Conservation (phyloP, 2,888 invertebrate genomes). For the Drosophila kanekoi region DNA sequence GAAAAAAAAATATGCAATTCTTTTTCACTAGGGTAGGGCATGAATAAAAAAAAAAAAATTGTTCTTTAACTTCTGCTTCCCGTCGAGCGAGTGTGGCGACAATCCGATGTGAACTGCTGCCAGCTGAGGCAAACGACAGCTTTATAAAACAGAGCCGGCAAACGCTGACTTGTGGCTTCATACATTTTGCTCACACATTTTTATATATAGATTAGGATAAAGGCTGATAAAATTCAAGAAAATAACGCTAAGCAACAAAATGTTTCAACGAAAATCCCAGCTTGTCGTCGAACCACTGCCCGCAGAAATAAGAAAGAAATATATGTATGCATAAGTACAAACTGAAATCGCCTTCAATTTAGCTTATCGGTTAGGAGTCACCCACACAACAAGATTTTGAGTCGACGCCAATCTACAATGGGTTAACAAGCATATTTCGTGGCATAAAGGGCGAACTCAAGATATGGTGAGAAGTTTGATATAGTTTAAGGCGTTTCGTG, state of each 20-base stretch:
- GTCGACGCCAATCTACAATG: constrained; percentile 6
- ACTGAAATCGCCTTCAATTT: constrained; percentile 7
- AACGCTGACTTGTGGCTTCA: constrained; percentile 27
- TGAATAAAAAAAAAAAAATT: not conserved
- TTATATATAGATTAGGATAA: constrained; percentile 51
- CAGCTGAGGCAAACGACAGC: constrained; percentile 20
- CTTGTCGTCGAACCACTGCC: constrained; percentile 28
- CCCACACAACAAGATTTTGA: constrained; percentile 8
- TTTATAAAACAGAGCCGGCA: constrained; percentile 40
- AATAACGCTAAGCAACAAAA: constrained; percentile 21
- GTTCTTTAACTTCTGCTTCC: constrained; percentile 5
- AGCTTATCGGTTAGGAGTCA: constrained; percentile 23
- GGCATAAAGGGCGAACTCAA: not conserved
- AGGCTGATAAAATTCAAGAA: constrained; percentile 39
- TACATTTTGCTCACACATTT: not conserved
- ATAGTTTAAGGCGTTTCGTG: not conserved
- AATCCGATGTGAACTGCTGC: constrained; percentile 46
- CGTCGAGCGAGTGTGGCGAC: constrained; percentile 31
- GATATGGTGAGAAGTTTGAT: not conserved
- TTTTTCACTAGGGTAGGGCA: constrained; percentile 4
- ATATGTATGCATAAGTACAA: not conserved
- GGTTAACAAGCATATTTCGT: not conserved
- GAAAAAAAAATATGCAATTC: not conserved
- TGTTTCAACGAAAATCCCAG: constrained; percentile 25
- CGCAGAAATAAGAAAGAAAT: constrained; percentile 36